phyloP scores from a whole-genome alignment of 92 coral and sea anemone species.

The Virgularia gustaviana region DNA sequence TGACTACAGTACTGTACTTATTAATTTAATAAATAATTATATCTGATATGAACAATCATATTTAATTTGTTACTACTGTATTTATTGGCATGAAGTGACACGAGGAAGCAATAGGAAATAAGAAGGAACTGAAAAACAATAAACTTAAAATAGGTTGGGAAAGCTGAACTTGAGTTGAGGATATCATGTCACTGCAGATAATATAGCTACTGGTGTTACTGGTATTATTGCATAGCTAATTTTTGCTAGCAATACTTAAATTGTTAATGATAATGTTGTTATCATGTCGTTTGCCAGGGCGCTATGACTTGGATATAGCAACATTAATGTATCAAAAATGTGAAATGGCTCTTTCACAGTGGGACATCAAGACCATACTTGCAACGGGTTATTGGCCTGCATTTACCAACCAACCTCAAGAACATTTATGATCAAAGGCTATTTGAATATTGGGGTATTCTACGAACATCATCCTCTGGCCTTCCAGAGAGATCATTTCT shows the following conservation, averaged over 20 bases:
- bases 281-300: background rate
- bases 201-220: no score
- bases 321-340: background rate
- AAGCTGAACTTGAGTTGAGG: no score
- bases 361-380: conserved; percentile 10
- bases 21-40: no score
- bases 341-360: background rate
- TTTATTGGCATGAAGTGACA: no score
- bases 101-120: no score
- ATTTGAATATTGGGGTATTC: conserved; percentile 12
- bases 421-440: conserved; percentile 1
- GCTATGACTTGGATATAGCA: conserved; percentile 20
- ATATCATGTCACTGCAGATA: no score
- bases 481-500: conserved; percentile 9
- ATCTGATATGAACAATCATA: no score
- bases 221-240: background rate
- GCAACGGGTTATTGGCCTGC: conserved; percentile 21
- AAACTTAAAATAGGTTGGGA: no score
- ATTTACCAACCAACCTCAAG: background rate
- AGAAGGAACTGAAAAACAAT: no score
- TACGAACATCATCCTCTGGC: background rate
- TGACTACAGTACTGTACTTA: no score
- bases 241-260: background rate
- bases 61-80: no score
- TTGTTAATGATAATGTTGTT: no score